A percentile compares a stretch with the other conserved stretches of the same genome.
phyloP scores from a whole-genome alignment of 2,797 vertebrate species.

The Mustela erminea region DNA sequence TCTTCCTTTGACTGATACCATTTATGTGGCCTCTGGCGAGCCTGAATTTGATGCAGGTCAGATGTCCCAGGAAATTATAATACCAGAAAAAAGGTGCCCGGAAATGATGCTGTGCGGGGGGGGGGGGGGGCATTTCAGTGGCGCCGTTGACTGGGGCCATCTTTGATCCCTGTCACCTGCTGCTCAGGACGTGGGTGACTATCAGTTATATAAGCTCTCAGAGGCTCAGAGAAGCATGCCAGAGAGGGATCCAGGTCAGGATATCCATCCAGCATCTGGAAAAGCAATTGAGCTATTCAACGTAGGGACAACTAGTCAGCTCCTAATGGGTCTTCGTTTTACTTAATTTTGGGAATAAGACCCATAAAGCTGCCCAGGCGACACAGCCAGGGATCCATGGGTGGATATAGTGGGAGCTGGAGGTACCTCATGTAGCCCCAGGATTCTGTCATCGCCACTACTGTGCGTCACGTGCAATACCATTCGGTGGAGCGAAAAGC shows the following conservation, averaged over 20 bases:
- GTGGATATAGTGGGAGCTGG: neutral
- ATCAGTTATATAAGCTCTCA: constrained; percentile 63
- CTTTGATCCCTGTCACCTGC: constrained; percentile 72
- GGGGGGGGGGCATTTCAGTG: neutral
- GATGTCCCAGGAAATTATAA: constrained; percentile 62
- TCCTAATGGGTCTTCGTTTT: neutral
- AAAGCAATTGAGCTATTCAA: constrained; percentile 56
- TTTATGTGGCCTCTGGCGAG: constrained; percentile 48
- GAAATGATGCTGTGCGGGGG: neutral
- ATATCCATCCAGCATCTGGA: constrained; percentile 25
- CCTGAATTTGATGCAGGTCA: constrained; percentile 58
- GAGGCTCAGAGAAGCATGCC: constrained; percentile 49
- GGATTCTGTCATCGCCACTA: constrained; percentile 16
- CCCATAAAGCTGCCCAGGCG: constrained; percentile 44
- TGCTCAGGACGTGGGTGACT: constrained; percentile 61
- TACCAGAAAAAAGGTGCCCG: neutral
- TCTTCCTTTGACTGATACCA: constrained; percentile 37
- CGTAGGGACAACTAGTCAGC: constrained; percentile 41
- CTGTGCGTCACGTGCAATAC: constrained; percentile 24
- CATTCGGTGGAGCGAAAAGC: constrained; percentile 54
- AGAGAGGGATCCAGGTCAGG: constrained; percentile 62
- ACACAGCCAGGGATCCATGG: neutral
- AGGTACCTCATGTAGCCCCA: constrained; percentile 5
- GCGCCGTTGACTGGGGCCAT: constrained; percentile 31
- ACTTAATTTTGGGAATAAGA: constrained; percentile 43